Percentiles rank a stretch among this genome's conserved stretches.
phyloP scores from a whole-genome alignment of 2,888 invertebrate species.

The Tolmerus cingulatus region DNA sequence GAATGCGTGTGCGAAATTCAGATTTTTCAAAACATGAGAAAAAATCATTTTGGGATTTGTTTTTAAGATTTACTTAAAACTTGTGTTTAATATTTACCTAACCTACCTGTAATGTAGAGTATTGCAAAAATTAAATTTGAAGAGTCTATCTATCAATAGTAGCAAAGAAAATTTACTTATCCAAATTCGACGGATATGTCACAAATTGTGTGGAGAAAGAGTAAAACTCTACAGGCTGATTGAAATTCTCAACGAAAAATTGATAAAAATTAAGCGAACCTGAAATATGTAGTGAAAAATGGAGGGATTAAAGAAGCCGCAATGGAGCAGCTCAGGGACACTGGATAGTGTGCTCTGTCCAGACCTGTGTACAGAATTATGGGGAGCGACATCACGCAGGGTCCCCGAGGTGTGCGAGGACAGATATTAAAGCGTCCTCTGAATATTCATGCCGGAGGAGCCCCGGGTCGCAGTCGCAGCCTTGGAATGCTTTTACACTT shows the following conservation, averaged over 20 bases:
- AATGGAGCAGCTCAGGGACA: not conserved
- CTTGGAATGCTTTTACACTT: not conserved
- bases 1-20: no score
- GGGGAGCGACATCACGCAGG: not conserved
- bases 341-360: not conserved
- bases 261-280: not conserved
- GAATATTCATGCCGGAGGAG: not conserved
- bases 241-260: not conserved
- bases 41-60: no score
- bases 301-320: not conserved
- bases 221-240: no score
- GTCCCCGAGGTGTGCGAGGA: not conserved
- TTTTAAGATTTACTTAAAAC: no score
- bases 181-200: no score
- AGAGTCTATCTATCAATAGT: no score
- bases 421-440: not conserved
- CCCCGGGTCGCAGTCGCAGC: not conserved
- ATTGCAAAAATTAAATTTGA: no score
- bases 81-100: no score
- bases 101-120: no score
- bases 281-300: not conserved
- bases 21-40: no score
- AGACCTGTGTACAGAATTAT: not conserved
- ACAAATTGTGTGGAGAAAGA: no score
- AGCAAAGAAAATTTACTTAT: no score